Evolutionary conservation across 2,888 invertebrate genomes (phyloP).

Genomic region (Harpagoxenus sublaevis): DNA sequence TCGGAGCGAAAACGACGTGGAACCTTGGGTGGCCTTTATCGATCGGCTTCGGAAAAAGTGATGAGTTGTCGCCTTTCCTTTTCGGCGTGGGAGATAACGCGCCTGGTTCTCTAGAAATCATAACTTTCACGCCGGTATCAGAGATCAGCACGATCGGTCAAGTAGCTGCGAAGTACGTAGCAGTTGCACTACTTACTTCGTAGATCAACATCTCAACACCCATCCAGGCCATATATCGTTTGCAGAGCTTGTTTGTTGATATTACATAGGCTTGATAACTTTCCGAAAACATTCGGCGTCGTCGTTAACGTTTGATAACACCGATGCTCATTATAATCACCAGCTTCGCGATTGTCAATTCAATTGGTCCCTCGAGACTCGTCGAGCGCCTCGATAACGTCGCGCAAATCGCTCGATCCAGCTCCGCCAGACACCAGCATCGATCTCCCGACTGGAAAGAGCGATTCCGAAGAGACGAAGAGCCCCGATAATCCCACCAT

Average conservation of each 20-base stretch:
- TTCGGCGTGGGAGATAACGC: slow-evolving; percentile 24
- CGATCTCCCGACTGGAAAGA: slow-evolving; percentile 14
- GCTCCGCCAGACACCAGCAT: neutral
- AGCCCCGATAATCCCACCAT: slow-evolving; percentile 45
- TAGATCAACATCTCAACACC: neutral
- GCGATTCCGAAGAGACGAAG: slow-evolving; percentile 14
- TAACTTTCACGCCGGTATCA: slow-evolving; percentile 19
- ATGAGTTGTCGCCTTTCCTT: slow-evolving; percentile 34
- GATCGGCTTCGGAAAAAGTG: slow-evolving; percentile 37
- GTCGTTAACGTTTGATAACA: no score
- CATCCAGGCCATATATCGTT: neutral
- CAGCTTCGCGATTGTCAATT: neutral
- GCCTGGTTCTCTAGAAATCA: slow-evolving; percentile 1
- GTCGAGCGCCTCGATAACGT: neutral
- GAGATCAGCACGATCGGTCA: slow-evolving; percentile 7
- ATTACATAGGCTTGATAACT: neutral
- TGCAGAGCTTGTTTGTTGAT: neutral
- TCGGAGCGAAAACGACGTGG: slow-evolving; percentile 1
- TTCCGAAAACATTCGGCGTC: neutral
- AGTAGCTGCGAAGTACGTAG: neutral
- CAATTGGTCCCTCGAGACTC: neutral
- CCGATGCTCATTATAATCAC: neutral
- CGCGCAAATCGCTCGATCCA: slow-evolving; percentile 11
- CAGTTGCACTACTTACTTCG: neutral
- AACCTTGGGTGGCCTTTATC: slow-evolving; percentile 18